phyloP scores from a whole-genome alignment of 1,140 invertebrate species.

The Cepaea nemoralis region DNA sequence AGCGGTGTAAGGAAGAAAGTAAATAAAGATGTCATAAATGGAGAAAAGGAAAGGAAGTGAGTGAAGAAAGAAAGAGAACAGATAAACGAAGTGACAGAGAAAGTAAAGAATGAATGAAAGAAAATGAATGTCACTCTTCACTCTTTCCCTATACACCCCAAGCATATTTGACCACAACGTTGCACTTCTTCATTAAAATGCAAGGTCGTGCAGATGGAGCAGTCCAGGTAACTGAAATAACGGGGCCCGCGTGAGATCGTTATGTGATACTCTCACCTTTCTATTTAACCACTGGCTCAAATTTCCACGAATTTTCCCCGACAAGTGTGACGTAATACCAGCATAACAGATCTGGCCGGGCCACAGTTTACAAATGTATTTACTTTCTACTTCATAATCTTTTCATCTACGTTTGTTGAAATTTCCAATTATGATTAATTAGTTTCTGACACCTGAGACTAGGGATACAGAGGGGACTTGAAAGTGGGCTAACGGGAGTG shows the following conservation, averaged over 20 bases:
- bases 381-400: neutral
- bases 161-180: neutral
- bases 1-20: too few relatives aligned
- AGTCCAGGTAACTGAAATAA: neutral
- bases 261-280: neutral
- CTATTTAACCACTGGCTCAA: neutral
- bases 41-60: too few relatives aligned
- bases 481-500: neutral
- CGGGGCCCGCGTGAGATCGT: neutral
- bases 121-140: too few relatives aligned
- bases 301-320: neutral
- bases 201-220: neutral
- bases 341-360: neutral
- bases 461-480: neutral
- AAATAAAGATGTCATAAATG: too few relatives aligned
- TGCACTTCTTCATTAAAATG: neutral
- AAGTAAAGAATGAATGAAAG: too few relatives aligned
- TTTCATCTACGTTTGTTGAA: neutral
- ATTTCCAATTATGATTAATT: neutral
- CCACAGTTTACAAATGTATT: neutral
- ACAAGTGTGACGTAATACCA: slow-evolving; percentile 3
- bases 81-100: too few relatives aligned
- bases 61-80: too few relatives aligned
- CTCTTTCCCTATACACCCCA: too few relatives aligned
- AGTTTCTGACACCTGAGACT: neutral